Conservation (phyloP, 2,797 vertebrate species). For the Odontamblyopus rebecca region DNA sequence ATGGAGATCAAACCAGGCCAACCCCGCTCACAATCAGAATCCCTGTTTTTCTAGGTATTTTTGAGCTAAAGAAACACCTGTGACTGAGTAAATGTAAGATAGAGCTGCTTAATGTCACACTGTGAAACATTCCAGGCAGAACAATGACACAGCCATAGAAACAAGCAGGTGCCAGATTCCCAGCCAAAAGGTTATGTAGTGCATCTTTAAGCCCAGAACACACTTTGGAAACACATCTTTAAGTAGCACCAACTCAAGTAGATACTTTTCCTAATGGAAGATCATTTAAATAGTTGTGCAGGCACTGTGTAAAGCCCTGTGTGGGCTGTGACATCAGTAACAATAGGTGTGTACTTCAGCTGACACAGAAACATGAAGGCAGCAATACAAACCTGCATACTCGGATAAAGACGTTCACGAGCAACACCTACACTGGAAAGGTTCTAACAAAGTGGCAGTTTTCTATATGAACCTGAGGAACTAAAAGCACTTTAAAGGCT, state of each 20-base stretch:
- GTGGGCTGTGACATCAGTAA: slow-evolving; percentile 60
- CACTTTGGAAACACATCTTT: slow-evolving; percentile 16
- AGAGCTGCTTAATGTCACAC: too few species aligned
- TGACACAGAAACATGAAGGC: slow-evolving; percentile 25
- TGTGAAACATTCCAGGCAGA: too few species aligned
- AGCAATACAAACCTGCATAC: slow-evolving; percentile 41
- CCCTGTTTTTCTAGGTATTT: too few species aligned
- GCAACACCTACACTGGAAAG: slow-evolving; percentile 28
- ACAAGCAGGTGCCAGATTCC: too few species aligned
- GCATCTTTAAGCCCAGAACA: slow-evolving; percentile 26
- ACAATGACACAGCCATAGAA: too few species aligned
- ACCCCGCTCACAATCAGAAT: too few species aligned
- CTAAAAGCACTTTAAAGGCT: slow-evolving; percentile 72
- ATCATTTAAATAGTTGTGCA: slow-evolving; percentile 46
- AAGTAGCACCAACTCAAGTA: slow-evolving; percentile 70
- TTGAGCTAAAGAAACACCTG: too few species aligned
- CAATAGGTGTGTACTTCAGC: slow-evolving; percentile 20
- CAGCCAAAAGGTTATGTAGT: too few species aligned
- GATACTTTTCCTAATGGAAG: slow-evolving; percentile 37
- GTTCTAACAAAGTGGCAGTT: slow-evolving; percentile 45
- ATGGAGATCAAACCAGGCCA: too few species aligned
- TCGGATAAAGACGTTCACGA: slow-evolving; percentile 17
- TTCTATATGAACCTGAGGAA: slow-evolving; percentile 70
- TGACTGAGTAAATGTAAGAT: too few species aligned
- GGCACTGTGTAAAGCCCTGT: slow-evolving; percentile 65